These are phyloP conservation scores for Calycopis cecrops DNA, from an alignment of 1,140 invertebrate species.

Conservation along the genomic window DNA sequence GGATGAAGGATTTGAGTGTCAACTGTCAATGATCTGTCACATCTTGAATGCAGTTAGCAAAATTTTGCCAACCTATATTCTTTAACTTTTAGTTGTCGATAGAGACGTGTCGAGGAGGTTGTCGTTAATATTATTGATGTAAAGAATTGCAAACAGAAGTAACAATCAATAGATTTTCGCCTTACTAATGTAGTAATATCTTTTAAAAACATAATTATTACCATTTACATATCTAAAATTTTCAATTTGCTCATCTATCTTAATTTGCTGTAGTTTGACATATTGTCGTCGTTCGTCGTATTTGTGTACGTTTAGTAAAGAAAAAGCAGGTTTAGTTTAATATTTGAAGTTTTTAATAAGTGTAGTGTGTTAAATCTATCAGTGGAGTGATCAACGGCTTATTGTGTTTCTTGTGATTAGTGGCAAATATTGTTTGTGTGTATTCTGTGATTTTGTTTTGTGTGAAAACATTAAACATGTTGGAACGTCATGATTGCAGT, in stretches of 20 bases:
- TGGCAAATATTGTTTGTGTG: conserved; percentile 21
- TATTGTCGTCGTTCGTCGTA: conserved; percentile 20
- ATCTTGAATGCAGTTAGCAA: background rate
- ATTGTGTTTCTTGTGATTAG: conserved; percentile 15
- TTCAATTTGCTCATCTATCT: background rate
- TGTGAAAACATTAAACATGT: conserved; percentile 24
- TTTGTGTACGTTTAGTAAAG: conserved; percentile 23
- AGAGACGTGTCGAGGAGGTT: conserved; percentile 9
- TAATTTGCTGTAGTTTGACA: background rate
- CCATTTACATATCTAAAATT: background rate
- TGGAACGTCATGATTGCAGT: conserved; percentile 21
- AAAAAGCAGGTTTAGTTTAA: conserved; percentile 4
- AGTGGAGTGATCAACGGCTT: conserved; percentile 18
- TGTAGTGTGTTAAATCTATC: conserved; percentile 1
- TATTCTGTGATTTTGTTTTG: conserved; percentile 14
- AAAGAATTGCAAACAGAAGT: background rate
- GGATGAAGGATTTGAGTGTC: background rate
- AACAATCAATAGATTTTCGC: conserved; percentile 4
- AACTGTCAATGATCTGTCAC: background rate
- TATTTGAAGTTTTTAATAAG: conserved; percentile 8
- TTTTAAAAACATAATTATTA: background rate
- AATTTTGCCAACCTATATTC: conserved; percentile 8
- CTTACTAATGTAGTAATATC: background rate
- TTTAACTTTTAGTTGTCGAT: conserved; percentile 14
- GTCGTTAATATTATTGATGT: background rate